Conservation (phyloP, 2,797 vertebrate species). For the Phoeniculus purpureus region DNA sequence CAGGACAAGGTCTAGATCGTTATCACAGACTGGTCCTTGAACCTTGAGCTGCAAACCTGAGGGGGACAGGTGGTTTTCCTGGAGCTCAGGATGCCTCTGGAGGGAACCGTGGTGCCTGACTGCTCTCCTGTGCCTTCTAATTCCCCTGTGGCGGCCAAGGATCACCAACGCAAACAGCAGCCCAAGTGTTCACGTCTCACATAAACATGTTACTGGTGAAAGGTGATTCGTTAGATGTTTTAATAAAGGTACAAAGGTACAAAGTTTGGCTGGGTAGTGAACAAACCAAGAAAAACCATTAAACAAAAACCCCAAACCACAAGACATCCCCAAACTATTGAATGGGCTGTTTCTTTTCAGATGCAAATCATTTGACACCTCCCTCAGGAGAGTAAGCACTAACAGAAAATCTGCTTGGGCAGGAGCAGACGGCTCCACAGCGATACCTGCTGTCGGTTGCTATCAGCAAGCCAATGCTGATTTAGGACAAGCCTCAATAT, state of each 20-base stretch:
- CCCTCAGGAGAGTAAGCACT: not conserved
- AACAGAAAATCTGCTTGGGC: not conserved
- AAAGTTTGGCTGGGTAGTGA: not conserved
- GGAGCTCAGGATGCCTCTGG: not conserved
- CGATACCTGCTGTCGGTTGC: not conserved
- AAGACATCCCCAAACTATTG: not conserved
- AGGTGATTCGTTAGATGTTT: not conserved
- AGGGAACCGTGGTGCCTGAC: not conserved
- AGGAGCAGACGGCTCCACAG: not conserved
- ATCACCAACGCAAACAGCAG: not conserved
- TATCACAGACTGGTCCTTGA: not conserved
- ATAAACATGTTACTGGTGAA: not conserved
- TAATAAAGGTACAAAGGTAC: too few relatives aligned
- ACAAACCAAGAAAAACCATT: not conserved
- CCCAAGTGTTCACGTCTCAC: not conserved
- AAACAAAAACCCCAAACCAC: not conserved
- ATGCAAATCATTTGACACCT: not conserved
- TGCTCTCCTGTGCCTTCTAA: not conserved
- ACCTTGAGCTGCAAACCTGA: not conserved
- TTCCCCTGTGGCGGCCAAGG: accelerated
- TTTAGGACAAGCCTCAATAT: not conserved
- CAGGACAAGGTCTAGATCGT: not conserved
- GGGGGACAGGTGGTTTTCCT: not conserved
- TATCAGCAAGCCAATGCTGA: not conserved
- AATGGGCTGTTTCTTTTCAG: not conserved